Base-by-base conservation (phyloP, 2,888 invertebrate species). In the Drosophila formosana region DNA sequence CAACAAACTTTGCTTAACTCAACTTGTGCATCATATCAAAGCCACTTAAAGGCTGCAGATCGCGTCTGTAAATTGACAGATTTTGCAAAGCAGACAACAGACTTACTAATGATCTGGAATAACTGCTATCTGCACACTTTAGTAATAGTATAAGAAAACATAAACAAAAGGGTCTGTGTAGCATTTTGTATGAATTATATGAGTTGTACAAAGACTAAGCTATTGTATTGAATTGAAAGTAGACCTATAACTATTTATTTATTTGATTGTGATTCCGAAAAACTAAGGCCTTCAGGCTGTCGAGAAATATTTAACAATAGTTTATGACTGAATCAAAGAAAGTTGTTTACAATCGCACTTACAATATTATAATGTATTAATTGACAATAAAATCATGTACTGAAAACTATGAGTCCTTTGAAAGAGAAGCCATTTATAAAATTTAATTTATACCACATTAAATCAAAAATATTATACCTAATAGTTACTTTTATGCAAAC, bases 11-110 rank as follows among this genome's bases (percentile, higher is more conserved):
- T 30, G 25, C 30, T 30, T 7, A 9, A 30, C 32, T 23, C 7
- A 34, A 11, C 3, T 0, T 32, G 11, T 32, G 45, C 34, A 41
- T 26, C 32, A 50, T 58, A 67, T 68, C 68, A 60, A 30, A 39
- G 26, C 37, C 70, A 69, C 37, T 55, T 49, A 52, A 51, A 37
- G 41, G 18, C 23, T 49, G 26, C 26, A 55, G 53, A 43, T 53
- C 46, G 45, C 47, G 32, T 49, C 26, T 49, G 37, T 18, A 50
- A 51, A 32, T n/a, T 57, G 43, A 55, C 50, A 55, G 39, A 53
- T 55, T 50, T 49, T 25, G 2, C 41, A n/a, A 49, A 52, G 11
- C 9, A 18, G 18, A 18, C 18, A 51, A 18, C 41, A 13, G 18
- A n/a, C 7, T 13, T 43, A n/a, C 26, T 52, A 13, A 32, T 57